These are phyloP conservation scores for Mystacides longicornis DNA, from an alignment of 2,888 invertebrate species.

Conservation along the genomic window DNA sequence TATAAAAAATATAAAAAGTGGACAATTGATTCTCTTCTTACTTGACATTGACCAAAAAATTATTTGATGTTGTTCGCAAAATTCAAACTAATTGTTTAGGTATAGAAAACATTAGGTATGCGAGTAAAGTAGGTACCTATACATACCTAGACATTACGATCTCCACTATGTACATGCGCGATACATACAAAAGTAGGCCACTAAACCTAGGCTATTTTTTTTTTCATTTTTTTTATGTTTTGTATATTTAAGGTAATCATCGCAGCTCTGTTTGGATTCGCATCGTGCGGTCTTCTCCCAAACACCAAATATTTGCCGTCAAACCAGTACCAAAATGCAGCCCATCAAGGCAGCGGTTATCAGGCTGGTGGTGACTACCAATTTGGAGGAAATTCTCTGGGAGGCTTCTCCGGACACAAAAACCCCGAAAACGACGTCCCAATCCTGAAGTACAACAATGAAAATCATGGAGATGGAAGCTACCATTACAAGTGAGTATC, in stretches of 20 bases:
- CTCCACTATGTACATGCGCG: too few relatives aligned
- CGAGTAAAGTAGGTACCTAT: too few relatives aligned
- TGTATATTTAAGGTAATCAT: constrained; percentile 6
- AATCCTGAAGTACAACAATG: constrained; percentile 52
- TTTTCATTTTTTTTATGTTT: neutral
- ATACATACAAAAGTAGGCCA: too few relatives aligned
- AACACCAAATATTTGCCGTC: constrained; percentile 15
- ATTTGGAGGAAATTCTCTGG: neutral
- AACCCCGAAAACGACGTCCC: constrained; percentile 43
- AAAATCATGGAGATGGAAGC: constrained; percentile 55
- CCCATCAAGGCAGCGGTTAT: neutral
- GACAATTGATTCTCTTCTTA: too few relatives aligned
- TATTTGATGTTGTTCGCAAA: too few relatives aligned
- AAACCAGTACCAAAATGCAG: constrained; percentile 9
- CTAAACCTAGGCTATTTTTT: too few relatives aligned
- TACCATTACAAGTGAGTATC: constrained; percentile 54
- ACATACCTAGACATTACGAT: too few relatives aligned
- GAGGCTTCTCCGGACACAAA: constrained; percentile 5
- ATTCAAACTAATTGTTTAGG: too few relatives aligned
- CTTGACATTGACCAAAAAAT: too few relatives aligned
- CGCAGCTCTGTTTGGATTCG: constrained; percentile 13
- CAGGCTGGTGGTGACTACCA: neutral
- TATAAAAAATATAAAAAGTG: too few relatives aligned
- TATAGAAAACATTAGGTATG: too few relatives aligned
- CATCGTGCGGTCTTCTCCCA: constrained; percentile 18